phyloP scores from a whole-genome alignment of 2,888 invertebrate genomes.

The Sturmia bella region DNA sequence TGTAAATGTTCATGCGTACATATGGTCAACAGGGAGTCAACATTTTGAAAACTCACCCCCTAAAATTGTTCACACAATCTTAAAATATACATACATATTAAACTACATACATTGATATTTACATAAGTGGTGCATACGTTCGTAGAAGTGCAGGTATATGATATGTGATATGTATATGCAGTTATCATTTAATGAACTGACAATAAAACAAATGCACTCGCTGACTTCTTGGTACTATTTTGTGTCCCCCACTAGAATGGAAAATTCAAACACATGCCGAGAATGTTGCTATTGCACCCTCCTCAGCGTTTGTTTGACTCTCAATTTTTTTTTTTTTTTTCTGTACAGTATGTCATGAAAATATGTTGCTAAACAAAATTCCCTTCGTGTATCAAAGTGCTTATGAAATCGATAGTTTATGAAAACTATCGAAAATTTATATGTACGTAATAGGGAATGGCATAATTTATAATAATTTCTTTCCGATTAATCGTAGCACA shows the following conservation, averaged over 20 bases:
- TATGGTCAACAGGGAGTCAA: slow-evolving; percentile 22
- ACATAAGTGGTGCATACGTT: too few relatives aligned
- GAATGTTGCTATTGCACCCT: slow-evolving; percentile 18
- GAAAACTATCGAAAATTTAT: too few relatives aligned
- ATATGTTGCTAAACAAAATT: not conserved
- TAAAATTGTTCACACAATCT: not conserved
- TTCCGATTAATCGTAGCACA: too few relatives aligned
- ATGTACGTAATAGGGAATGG: too few relatives aligned
- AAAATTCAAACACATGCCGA: slow-evolving; percentile 39
- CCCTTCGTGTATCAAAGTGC: too few relatives aligned
- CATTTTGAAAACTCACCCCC: slow-evolving; percentile 13
- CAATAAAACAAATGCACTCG: slow-evolving; percentile 15
- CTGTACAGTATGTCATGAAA: not conserved
- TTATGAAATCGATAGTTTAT: too few relatives aligned
- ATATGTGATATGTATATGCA: slow-evolving; percentile 1
- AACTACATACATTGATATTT: too few relatives aligned
- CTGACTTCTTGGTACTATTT: slow-evolving; percentile 30
- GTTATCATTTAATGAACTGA: slow-evolving; percentile 31
- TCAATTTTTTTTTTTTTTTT: not conserved
- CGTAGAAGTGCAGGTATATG: not conserved
- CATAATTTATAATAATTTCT: too few relatives aligned
- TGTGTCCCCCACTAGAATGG: slow-evolving; percentile 49
- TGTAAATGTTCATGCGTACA: too few relatives aligned
- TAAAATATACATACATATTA: not conserved
- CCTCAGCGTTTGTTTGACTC: slow-evolving; percentile 19